phyloP scores from a whole-genome alignment of 2,888 invertebrate species.

The Eueremaeus valkanovi region DNA sequence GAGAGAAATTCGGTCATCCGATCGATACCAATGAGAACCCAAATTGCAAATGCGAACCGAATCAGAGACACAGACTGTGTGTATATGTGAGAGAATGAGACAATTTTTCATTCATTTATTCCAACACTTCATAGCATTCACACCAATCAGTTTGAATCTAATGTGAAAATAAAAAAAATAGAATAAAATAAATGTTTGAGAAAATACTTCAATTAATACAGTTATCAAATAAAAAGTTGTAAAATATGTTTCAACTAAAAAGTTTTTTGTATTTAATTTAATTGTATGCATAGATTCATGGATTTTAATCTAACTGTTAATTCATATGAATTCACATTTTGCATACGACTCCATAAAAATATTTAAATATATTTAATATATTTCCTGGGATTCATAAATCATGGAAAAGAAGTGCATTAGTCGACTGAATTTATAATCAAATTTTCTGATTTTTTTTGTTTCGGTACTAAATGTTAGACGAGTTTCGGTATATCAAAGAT shows the following conservation, averaged over 20 bases:
- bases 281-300: no score
- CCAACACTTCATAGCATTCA: neutral
- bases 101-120: neutral
- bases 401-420: neutral
- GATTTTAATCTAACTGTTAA: neutral
- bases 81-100: neutral
- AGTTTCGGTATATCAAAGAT: no score
- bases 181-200: no score
- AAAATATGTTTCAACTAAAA: no score
- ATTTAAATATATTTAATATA: neutral
- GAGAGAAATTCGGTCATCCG: neutral
- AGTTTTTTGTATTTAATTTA: no score
- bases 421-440: neutral
- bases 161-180: no score
- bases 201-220: no score
- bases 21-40: neutral
- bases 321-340: no score
- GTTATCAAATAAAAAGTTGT: no score
- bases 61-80: neutral
- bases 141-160: no score
- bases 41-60: neutral
- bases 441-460: neutral
- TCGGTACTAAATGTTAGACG: neutral
- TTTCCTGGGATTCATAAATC: neutral
- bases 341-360: neutral